phyloP scores from a whole-genome alignment of 2,113 vertebrate species.

The Rallus limicola region DNA sequence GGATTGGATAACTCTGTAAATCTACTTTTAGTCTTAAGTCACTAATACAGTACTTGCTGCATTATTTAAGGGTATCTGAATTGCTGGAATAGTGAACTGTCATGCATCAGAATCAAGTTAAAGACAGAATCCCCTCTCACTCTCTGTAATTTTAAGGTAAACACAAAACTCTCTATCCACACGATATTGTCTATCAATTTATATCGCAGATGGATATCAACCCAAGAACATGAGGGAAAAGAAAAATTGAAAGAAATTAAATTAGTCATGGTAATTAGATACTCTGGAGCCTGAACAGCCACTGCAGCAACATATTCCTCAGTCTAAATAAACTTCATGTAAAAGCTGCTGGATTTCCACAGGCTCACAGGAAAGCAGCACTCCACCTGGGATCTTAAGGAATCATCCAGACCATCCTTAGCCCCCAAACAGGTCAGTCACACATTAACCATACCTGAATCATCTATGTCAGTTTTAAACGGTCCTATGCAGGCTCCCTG shows the following conservation, averaged over 20 bases:
- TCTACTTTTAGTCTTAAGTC: neutral
- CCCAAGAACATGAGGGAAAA: neutral
- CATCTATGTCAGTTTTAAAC: neutral
- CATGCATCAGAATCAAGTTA: neutral
- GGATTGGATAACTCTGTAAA: neutral
- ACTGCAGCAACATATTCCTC: neutral
- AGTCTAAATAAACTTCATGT: neutral
- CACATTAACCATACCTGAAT: neutral
- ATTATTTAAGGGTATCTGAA: neutral
- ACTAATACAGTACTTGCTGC: neutral
- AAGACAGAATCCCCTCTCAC: neutral
- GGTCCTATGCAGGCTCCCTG: neutral
- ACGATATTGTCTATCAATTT: accelerated
- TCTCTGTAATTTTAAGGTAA: neutral
- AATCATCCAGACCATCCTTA: neutral
- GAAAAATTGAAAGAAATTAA: neutral
- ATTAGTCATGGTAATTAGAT: accelerated
- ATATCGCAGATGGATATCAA: neutral
- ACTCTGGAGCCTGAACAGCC: neutral
- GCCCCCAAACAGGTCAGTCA: neutral
- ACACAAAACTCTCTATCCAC: neutral
- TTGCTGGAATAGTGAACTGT: neutral
- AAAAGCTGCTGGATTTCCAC: neutral
- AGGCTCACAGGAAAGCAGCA: neutral
- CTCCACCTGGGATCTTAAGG: neutral